Percentiles rank a stretch among this genome's conserved stretches.
Conservation (phyloP, 1,140 invertebrate genomes). For the Amphibalanus amphitrite region DNA sequence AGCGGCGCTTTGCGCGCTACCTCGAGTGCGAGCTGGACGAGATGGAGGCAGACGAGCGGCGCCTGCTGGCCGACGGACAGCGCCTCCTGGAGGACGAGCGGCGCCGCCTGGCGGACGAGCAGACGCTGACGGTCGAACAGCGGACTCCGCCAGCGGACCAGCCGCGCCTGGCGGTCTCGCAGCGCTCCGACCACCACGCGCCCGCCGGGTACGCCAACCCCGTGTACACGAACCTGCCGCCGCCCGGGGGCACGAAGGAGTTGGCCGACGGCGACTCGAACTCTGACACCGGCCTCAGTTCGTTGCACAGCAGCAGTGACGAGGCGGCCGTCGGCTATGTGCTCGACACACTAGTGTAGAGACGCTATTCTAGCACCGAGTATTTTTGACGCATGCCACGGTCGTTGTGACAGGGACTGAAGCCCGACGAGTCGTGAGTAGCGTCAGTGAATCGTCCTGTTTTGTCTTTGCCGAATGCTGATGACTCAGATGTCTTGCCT, state of each 20-base stretch:
- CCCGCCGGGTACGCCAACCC: background rate
- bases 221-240: background rate
- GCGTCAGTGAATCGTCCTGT: too few species aligned
- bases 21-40: slow-evolving; percentile 3
- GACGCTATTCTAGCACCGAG: too few species aligned
- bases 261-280: slow-evolving; percentile 26
- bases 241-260: background rate
- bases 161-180: background rate
- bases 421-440: too few species aligned
- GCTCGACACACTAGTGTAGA: slow-evolving; percentile 3
- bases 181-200: background rate
- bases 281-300: slow-evolving; percentile 37
- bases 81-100: background rate
- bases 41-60: background rate
- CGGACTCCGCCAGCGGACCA: background rate
- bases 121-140: background rate
- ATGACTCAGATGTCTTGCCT: too few species aligned
- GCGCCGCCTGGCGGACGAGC: background rate
- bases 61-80: background rate
- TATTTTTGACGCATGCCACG: too few species aligned
- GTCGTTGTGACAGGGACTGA: too few species aligned
- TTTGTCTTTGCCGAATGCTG: too few species aligned
- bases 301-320: slow-evolving; percentile 33
- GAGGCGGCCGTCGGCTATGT: slow-evolving; percentile 17
- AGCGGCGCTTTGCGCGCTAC: background rate